A percentile compares a stretch with the other conserved stretches of the same genome.
Evolutionary conservation across 2,797 vertebrate species (phyloP).

Genomic region (Lates japonicus): DNA sequence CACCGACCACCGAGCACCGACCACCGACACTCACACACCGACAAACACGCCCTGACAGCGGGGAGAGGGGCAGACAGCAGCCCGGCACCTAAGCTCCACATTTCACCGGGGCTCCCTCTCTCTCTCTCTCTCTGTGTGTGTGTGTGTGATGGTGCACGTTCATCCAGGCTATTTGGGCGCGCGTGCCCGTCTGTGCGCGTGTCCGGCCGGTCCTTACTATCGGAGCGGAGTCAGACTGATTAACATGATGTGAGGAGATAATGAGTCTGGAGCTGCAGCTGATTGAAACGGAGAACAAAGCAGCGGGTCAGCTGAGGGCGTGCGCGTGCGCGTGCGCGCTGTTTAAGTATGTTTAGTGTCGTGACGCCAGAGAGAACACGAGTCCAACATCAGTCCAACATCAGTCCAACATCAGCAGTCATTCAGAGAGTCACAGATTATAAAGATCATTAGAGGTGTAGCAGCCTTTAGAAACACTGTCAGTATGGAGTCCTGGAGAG

Average conservation of each 20-base stretch:
- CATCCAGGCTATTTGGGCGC: not conserved
- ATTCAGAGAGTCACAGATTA: too few relatives aligned
- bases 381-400: too few relatives aligned
- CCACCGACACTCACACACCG: constrained; percentile 17
- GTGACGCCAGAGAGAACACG: constrained; percentile 21
- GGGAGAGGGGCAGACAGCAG: not conserved
- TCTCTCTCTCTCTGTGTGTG: not conserved
- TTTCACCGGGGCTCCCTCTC: too few relatives aligned
- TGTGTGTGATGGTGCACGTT: not conserved
- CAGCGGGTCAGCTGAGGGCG: constrained; percentile 23
- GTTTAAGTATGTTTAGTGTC: constrained; percentile 8
- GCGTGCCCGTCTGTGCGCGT: constrained; percentile 13
- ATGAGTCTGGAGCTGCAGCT: constrained; percentile 48
- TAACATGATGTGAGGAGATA: constrained; percentile 62
- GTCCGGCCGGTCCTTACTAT: not conserved
- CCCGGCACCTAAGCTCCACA: constrained; percentile 2
- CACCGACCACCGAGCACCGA: not conserved
- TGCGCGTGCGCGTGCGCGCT: constrained; percentile 15
- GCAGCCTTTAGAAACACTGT: too few relatives aligned
- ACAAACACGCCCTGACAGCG: not conserved
- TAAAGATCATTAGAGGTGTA: too few relatives aligned
- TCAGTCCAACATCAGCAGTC: too few relatives aligned
- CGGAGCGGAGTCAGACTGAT: constrained; percentile 51
- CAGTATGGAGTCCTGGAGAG: too few relatives aligned
- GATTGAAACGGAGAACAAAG: constrained; percentile 58